These are phyloP conservation scores for Syngnathus rostellatus DNA, from an alignment of 2,797 vertebrate genomes.

Conservation along the genomic window DNA sequence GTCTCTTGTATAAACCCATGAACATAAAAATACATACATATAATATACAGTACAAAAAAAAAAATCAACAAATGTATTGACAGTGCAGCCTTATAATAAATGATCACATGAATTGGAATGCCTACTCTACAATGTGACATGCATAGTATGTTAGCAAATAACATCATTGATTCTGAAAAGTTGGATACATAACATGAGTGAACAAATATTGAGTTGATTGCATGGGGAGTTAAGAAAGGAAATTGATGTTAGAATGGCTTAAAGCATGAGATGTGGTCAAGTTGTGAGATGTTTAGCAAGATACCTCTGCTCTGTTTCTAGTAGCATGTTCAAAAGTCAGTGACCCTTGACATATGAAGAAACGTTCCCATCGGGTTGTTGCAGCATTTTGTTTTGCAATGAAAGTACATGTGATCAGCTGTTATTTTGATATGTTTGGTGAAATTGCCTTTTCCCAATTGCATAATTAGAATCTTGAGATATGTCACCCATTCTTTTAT, in stretches of 20 bases:
- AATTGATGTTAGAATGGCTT: slow-evolving; percentile 6
- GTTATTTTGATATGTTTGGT: not conserved
- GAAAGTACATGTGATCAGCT: not conserved
- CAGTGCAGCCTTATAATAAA: slow-evolving; percentile 54
- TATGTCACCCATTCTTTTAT: not conserved
- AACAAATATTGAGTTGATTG: slow-evolving; percentile 30
- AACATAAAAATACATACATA: slow-evolving; percentile 31
- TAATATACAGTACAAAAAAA: slow-evolving; percentile 8
- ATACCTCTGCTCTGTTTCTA: slow-evolving; percentile 10
- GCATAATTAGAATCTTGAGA: not conserved
- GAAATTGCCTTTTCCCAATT: not conserved
- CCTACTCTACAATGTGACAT: slow-evolving; percentile 58
- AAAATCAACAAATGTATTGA: slow-evolving; percentile 34
- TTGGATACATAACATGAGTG: slow-evolving; percentile 26
- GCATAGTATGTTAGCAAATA: slow-evolving; percentile 52
- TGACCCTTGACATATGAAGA: not conserved
- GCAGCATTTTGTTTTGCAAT: not conserved
- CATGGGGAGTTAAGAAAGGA: slow-evolving; percentile 21
- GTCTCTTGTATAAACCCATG: slow-evolving; percentile 20
- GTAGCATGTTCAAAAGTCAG: not conserved
- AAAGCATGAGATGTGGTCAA: slow-evolving; percentile 20
- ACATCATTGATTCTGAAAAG: slow-evolving; percentile 23
- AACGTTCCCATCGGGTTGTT: not conserved
- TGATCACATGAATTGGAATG: slow-evolving; percentile 55
- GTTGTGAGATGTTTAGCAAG: slow-evolving; percentile 9